Conservation (phyloP, 2,888 invertebrate genomes). For the Parasteatoda lunata region DNA sequence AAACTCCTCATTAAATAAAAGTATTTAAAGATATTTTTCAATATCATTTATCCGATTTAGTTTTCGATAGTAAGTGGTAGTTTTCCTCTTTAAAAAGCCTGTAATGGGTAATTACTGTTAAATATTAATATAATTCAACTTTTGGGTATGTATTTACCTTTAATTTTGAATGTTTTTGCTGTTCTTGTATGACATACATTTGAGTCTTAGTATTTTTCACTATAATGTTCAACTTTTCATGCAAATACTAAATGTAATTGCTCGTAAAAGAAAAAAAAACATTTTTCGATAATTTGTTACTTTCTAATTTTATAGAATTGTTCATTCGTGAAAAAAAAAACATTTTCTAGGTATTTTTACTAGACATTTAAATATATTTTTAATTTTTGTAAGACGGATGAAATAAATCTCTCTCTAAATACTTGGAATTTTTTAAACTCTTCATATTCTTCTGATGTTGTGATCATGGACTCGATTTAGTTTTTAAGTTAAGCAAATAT, state of each 20-base stretch:
- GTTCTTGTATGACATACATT: background rate
- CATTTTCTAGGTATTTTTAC: conserved; percentile 64
- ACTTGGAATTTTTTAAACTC: conserved; percentile 59
- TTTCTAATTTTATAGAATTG: conserved; percentile 16
- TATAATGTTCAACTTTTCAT: background rate
- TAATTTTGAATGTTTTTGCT: background rate
- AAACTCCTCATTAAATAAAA: too few relatives aligned
- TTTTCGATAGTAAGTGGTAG: too few relatives aligned
- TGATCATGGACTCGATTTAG: conserved; percentile 50
- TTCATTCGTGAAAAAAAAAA: conserved; percentile 18
- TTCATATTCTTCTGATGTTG: conserved; percentile 56
- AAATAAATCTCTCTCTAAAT: conserved; percentile 40
- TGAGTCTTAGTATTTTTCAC: background rate
- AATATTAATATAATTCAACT: background rate
- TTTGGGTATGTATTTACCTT: background rate
- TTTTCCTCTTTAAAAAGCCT: too few relatives aligned
- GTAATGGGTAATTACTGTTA: background rate
- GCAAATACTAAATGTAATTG: background rate
- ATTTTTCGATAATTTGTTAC: background rate
- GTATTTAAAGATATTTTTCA: too few relatives aligned
- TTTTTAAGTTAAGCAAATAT: background rate
- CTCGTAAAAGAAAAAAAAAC: background rate
- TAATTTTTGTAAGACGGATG: conserved; percentile 42
- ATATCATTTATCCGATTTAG: too few relatives aligned
- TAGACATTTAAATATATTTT: conserved; percentile 43